Conservation (phyloP, 2,888 invertebrate genomes). For the Thyatira batis region DNA sequence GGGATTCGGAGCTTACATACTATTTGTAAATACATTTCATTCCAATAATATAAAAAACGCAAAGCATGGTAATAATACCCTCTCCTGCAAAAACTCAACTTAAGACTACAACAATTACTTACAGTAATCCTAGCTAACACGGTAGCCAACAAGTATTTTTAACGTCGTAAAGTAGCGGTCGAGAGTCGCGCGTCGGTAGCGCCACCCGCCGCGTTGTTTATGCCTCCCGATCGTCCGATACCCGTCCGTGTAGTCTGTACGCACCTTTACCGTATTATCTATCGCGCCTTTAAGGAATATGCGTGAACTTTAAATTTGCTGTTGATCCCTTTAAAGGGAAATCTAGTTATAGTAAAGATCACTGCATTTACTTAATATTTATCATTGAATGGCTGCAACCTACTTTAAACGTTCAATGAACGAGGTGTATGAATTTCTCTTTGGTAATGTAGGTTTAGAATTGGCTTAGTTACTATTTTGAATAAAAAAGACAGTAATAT, state of each 20-base stretch:
- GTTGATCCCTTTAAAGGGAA: constrained; percentile 28
- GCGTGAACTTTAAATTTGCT: constrained; percentile 36
- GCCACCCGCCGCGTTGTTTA: constrained; percentile 76
- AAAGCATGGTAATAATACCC: background rate
- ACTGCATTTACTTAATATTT: constrained; percentile 5
- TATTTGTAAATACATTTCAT: no score
- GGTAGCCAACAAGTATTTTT: constrained; percentile 49
- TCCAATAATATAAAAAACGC: background rate
- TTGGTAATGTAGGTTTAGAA: no score
- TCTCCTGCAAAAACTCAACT: background rate
- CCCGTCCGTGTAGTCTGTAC: constrained; percentile 53
- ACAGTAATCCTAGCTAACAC: constrained; percentile 33
- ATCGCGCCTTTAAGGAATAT: constrained; percentile 50
- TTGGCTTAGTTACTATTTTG: no score
- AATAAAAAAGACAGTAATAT: no score
- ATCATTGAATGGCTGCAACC: background rate
- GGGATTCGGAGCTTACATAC: no score
- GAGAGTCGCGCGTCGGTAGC: constrained; percentile 53
- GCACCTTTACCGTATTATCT: constrained; percentile 59
- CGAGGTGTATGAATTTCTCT: no score
- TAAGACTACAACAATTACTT: constrained; percentile 11
- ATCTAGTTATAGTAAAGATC: constrained; percentile 19
- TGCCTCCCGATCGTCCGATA: constrained; percentile 66
- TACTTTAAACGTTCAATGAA: background rate
- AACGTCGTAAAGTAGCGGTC: constrained; percentile 57